Base-by-base conservation (phyloP, 2,888 invertebrate genomes). In the Noctua janthina region DNA sequence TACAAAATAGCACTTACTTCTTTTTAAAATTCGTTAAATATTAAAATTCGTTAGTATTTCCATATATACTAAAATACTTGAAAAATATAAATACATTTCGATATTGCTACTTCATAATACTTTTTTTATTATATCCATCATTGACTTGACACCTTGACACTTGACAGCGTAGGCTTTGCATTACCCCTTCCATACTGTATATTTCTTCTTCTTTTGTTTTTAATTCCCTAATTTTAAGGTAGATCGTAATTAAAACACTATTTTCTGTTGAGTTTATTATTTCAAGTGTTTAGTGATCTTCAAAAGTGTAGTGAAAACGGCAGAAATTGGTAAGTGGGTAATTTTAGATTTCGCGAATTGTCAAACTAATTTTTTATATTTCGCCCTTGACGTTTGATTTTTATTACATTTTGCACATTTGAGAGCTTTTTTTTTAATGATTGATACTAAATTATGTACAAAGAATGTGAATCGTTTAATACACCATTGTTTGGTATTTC, bases 321-420 rank as follows among this genome's bases (percentile, higher is more conserved):
- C 84, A 71, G 82, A 87, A 87, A 88, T 91, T 85, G 92, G 94
- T 94, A 89, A 94, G 94, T 92, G 77, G 76, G 74, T 84, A 88
- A 87, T 83, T 89, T 87, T 90, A 84, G 87, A 87, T 82, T 89
- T 89, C 76, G 77, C 77, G 74, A 84, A 90, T 90, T 91, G 92
- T 91, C 90, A 89, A 90, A 91, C 79, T 86, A 76, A 85, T 88
- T 86, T 90, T 87, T 82, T 88, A 89, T 93, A 89, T 93, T 90
- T 93, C 89, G 94, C 92, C 94, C 94, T 94, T 95, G 94, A 92
- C 90, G 91, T 93, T 87, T 90, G 80, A 86, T 91, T 92, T 90
- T 91, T 82, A 78, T 23, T 83, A 67, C 29, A 80, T 85, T 87
- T 82, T 81, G 74, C 86, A 78, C 23, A 54, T 74, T 78, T 70